Conservation (phyloP, 1,140 invertebrate species). For the Ceratitis capitata region DNA sequence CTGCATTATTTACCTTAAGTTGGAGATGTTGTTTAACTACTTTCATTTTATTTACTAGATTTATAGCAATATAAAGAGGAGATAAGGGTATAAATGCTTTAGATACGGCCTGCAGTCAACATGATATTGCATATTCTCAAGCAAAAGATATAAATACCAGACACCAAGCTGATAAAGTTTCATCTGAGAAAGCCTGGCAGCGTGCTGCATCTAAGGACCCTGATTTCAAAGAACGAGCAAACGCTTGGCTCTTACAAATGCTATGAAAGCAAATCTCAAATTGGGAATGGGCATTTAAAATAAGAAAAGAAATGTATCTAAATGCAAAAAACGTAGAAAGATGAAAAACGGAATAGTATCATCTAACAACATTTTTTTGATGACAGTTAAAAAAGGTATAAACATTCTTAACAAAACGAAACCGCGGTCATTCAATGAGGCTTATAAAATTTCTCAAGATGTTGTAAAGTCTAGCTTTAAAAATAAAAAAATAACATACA, state of each 20-base stretch:
- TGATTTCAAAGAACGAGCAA: conserved; percentile 44
- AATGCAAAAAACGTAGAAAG: not conserved
- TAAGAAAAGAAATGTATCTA: conserved; percentile 26
- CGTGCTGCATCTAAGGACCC: conserved; percentile 61
- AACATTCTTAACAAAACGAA: conserved; percentile 31
- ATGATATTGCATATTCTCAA: conserved; percentile 66
- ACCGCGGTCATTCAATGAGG: conserved; percentile 20
- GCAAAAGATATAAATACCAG: conserved; percentile 55
- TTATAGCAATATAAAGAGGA: conserved; percentile 47
- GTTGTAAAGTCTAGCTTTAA: conserved; percentile 43
- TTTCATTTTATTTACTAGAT: conserved; percentile 45
- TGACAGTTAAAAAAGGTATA: not conserved
- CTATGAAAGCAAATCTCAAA: conserved; percentile 46
- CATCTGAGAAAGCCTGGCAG: conserved; percentile 63
- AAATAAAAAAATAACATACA: conserved; percentile 47
- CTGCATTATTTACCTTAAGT: conserved; percentile 44
- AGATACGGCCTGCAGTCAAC: conserved; percentile 65
- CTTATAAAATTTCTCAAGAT: conserved; percentile 43
- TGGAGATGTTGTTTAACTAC: conserved; percentile 45
- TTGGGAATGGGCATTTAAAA: conserved; percentile 43
- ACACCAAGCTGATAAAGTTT: conserved; percentile 60
- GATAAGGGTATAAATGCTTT: conserved; percentile 65
- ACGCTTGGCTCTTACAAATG: conserved; percentile 44
- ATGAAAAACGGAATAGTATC: not conserved
- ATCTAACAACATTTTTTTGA: conserved; percentile 6